Evolutionary conservation across 2,797 vertebrate species (phyloP).

Genomic region (Rhynchotus rufescens): DNA sequence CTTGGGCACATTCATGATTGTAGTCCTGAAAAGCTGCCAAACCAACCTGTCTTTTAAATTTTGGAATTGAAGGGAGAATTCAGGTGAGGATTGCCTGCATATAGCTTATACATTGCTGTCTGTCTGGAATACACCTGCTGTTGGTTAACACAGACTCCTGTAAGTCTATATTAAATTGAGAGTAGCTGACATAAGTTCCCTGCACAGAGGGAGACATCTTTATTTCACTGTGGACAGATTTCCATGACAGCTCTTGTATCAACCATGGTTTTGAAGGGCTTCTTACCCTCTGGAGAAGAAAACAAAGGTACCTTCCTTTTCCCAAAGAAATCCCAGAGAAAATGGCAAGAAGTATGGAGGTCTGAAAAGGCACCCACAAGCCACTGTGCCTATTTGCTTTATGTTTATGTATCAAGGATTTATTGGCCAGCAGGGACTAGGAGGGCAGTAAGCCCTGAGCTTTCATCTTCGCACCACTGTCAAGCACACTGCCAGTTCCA

Average conservation of each 20-base stretch:
- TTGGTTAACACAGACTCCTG: fast-evolving
- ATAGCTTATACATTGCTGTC: background rate
- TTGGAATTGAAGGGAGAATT: background rate
- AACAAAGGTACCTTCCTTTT: background rate
- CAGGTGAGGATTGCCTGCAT: background rate
- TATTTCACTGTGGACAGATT: background rate
- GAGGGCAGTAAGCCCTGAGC: background rate
- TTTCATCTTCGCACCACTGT: background rate
- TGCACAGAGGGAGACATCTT: fast-evolving
- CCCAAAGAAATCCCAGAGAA: background rate
- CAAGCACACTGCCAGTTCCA: background rate
- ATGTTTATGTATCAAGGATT: background rate
- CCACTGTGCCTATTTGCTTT: background rate
- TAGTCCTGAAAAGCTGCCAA: background rate
- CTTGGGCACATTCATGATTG: background rate
- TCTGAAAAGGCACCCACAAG: background rate
- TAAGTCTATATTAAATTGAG: background rate
- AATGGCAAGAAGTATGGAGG: background rate
- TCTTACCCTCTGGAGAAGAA: background rate
- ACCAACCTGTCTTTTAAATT: background rate
- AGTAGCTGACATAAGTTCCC: background rate
- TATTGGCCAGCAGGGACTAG: background rate
- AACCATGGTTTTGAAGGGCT: background rate
- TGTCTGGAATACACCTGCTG: background rate
- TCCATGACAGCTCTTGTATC: background rate